phyloP scores from a whole-genome alignment of 2,888 invertebrate species.

The Myopa tessellatipennis region DNA sequence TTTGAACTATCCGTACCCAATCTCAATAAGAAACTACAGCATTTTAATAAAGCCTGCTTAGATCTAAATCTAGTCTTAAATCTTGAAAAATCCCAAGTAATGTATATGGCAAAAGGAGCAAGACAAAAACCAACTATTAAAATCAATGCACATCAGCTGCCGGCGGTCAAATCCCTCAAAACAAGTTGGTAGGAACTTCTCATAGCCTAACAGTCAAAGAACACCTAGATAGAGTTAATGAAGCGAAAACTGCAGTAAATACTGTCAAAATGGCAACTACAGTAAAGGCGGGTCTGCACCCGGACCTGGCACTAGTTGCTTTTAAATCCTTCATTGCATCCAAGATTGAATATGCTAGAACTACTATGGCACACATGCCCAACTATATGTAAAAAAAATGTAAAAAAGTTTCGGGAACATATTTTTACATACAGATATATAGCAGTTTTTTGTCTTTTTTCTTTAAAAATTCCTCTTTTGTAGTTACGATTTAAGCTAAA shows the following conservation, averaged over 20 bases:
- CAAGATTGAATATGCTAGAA: background rate
- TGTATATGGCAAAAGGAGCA: slow-evolving; percentile 9
- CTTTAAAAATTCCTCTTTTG: too few relatives aligned
- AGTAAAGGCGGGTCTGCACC: background rate
- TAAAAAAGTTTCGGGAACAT: too few relatives aligned
- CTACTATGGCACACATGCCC: background rate
- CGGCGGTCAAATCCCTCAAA: background rate
- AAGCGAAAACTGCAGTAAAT: background rate
- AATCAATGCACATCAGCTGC: background rate
- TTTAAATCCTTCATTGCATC: background rate
- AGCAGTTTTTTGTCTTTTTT: too few relatives aligned
- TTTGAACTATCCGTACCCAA: slow-evolving; percentile 11
- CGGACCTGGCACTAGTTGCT: background rate
- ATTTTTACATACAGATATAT: too few relatives aligned
- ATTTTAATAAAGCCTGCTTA: background rate
- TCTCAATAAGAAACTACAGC: background rate
- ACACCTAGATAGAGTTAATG: background rate
- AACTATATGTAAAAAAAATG: background rate
- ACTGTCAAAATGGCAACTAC: slow-evolving; percentile 8
- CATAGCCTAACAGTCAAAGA: background rate
- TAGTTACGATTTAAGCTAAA: too few relatives aligned
- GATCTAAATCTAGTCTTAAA: background rate
- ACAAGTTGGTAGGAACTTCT: background rate
- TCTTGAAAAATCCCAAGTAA: background rate
- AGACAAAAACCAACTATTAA: background rate